Conservation (phyloP, 2,113 vertebrate species). For the Rhinopomastus cyanomelas region DNA sequence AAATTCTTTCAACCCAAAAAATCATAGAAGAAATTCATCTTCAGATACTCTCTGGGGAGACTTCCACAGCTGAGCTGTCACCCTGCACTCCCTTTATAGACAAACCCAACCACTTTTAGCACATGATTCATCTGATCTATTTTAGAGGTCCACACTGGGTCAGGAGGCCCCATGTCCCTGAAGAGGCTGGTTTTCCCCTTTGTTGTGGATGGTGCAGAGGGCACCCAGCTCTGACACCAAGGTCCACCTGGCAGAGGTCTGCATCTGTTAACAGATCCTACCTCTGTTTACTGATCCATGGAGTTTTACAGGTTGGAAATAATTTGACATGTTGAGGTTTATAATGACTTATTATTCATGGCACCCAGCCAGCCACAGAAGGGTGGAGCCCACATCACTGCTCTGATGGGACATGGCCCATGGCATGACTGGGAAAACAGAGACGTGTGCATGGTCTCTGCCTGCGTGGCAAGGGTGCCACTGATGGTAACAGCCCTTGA, state of each 20-base stretch:
- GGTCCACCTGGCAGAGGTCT: neutral
- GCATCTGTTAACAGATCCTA: neutral
- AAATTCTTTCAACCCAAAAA: neutral
- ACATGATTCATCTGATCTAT: neutral
- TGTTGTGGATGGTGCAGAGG: neutral
- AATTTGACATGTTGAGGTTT: neutral
- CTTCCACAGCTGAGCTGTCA: neutral
- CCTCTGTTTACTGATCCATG: neutral
- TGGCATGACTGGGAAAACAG: neutral
- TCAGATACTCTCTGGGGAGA: neutral
- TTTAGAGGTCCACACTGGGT: neutral
- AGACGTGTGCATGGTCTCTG: neutral
- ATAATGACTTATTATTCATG: neutral
- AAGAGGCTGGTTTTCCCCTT: neutral
- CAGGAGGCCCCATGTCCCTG: accelerated
- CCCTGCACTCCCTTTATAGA: neutral
- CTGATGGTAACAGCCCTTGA: accelerated
- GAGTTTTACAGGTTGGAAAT: neutral
- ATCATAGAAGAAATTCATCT: conserved; percentile 19
- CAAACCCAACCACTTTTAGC: neutral
- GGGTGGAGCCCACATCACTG: neutral
- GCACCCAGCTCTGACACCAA: neutral
- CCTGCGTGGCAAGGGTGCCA: accelerated
- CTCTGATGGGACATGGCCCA: accelerated
- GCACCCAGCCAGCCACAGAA: neutral